Evolutionary conservation across 2,888 invertebrate species (phyloP).

Genomic region (Patella caerulea): DNA sequence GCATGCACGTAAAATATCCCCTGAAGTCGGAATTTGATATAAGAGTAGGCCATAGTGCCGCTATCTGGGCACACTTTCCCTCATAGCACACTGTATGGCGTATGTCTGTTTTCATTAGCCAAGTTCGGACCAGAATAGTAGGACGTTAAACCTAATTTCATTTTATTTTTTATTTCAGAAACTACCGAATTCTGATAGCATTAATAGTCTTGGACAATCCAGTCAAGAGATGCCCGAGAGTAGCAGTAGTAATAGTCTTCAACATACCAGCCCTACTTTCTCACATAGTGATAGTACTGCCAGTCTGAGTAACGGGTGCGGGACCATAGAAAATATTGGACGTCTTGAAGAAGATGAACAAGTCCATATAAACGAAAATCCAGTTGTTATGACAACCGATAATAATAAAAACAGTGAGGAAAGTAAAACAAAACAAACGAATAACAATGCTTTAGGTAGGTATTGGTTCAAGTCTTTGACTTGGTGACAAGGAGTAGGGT

Average conservation of each 20-base stretch:
- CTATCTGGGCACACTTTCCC: too few species aligned
- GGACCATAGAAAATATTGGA: constrained; percentile 5
- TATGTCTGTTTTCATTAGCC: not conserved
- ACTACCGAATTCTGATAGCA: constrained; percentile 1
- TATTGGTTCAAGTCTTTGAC: not conserved
- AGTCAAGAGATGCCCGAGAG: not conserved
- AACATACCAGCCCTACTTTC: not conserved
- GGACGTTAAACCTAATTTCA: not conserved
- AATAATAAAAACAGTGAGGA: constrained; percentile 37
- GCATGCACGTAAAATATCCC: too few species aligned
- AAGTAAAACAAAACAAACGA: constrained; percentile 33
- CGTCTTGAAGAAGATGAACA: not conserved
- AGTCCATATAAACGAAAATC: not conserved
- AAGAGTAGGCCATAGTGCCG: too few species aligned
- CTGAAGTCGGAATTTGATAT: too few species aligned
- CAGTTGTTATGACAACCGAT: constrained; percentile 34
- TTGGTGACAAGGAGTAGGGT: too few species aligned
- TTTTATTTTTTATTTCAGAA: not conserved
- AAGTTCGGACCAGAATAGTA: not conserved
- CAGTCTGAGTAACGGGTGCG: not conserved
- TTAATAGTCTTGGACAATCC: not conserved
- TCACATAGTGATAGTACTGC: not conserved
- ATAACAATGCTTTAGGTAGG: constrained; percentile 42
- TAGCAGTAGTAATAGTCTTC: constrained; percentile 7
- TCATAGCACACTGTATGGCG: too few species aligned